Evolutionary conservation across 2,888 invertebrate species (phyloP), one percentile per base, ranked within the genome.

Genomic region (Amiota communis): DNA sequence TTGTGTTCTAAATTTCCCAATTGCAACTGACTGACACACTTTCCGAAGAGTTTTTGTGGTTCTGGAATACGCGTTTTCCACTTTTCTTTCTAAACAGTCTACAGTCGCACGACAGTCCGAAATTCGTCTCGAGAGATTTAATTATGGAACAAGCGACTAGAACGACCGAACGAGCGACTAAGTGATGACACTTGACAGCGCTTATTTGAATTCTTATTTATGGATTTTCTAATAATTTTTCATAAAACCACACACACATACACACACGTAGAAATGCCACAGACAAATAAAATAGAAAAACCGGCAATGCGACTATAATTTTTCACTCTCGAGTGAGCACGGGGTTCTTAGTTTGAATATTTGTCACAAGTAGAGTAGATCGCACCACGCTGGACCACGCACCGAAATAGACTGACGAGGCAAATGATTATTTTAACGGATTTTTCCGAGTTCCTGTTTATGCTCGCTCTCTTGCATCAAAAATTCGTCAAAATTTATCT

Each of bases 311-410:
- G 13, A 15, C n/a, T 20, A 15, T 20, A 59, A 57, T 12, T 10
- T 10, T 17, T 9, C 47, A 47, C 65, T 46, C 9, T 23, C 23
- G 36, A 17, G 11, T 12, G 36, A 17, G 11, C 64, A 23, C 36
- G 64, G 10, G 64, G 8, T 64, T 64, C 47, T 64, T 64, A 13
- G 13, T 47, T 47, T n/a, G 17, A 59, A n/a, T 59, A 20, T 65
- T 65, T 65, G n/a, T 13, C 17, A 47, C 46, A n/a, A n/a, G n/a
- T 17, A 67, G 75, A 61, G 53, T 70, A 64, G 68, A 75, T 15
- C 74, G 80, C 80, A 83, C 88, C 81, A 81, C 87, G 83, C 88
- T 88, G 88, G 89, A 88, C 87, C 88, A 83, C 87, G 85, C 84
- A 86, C 88, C 83, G 84, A 86, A 87, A 85, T 88, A 88, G 86